Evolutionary conservation across 2,888 invertebrate genomes (phyloP).

Genomic region (Ceraclea dissimilis): DNA sequence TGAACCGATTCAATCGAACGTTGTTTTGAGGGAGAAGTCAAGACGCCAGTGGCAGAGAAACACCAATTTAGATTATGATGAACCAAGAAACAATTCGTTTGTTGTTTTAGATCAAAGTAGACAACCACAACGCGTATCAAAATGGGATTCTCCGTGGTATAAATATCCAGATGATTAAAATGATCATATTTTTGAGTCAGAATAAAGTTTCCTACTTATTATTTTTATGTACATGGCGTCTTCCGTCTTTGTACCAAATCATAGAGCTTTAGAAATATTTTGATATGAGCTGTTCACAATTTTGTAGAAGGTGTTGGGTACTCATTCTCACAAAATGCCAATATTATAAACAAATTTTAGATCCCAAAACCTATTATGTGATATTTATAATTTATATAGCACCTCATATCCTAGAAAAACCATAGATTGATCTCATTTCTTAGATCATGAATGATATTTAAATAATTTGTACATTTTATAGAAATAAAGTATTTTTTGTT

Average conservation of each 20-base stretch:
- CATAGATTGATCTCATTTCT: too few relatives aligned
- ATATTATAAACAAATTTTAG: too few relatives aligned
- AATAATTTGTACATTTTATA: too few relatives aligned
- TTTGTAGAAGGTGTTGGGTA: too few relatives aligned
- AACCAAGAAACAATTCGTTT: constrained; percentile 28
- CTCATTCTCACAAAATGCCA: too few relatives aligned
- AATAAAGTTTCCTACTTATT: too few relatives aligned
- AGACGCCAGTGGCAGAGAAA: constrained; percentile 19
- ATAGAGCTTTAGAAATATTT: background rate
- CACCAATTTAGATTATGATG: constrained; percentile 7
- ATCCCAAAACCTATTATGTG: too few relatives aligned
- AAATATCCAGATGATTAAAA: constrained; percentile 9
- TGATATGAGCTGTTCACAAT: background rate
- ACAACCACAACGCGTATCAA: background rate
- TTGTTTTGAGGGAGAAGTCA: constrained; percentile 1
- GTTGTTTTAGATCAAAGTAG: constrained; percentile 30
- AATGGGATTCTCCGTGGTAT: constrained; percentile 15
- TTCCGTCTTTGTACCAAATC: background rate
- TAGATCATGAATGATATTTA: too few relatives aligned
- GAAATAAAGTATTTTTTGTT: too few relatives aligned
- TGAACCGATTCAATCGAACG: background rate
- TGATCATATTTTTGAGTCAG: background rate
- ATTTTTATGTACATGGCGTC: background rate
- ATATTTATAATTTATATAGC: too few relatives aligned
- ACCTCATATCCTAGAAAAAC: too few relatives aligned